A percentile compares a stretch with the other conserved stretches of the same genome.
Evolutionary conservation across 2,113 vertebrate genomes (phyloP).

Genomic region (Chaetops frenatus): DNA sequence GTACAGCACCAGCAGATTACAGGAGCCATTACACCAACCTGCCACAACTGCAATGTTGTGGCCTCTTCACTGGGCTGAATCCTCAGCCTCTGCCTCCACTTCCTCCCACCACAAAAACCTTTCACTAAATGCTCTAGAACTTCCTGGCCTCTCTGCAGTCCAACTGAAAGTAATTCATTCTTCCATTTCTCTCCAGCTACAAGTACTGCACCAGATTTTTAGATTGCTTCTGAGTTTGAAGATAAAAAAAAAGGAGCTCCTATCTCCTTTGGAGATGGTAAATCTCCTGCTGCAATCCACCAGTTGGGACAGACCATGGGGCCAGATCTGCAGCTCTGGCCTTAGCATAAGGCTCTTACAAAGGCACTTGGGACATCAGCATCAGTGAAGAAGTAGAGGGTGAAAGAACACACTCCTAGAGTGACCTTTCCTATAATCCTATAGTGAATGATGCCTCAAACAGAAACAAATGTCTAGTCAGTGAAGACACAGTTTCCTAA

Average conservation of each 20-base stretch:
- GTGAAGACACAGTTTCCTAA: neutral
- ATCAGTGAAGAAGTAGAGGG: neutral
- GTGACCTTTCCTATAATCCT: neutral
- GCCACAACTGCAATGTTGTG: conserved; percentile 7
- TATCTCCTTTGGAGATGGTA: neutral
- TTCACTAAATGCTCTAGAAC: neutral
- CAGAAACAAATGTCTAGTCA: neutral
- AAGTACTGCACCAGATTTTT: neutral
- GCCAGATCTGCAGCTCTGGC: neutral
- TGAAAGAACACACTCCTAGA: neutral
- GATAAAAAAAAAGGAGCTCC: neutral
- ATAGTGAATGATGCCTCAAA: neutral
- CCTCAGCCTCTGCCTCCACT: neutral
- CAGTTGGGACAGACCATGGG: neutral
- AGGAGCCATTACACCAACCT: neutral
- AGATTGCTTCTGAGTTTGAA: neutral
- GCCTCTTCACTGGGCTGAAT: conserved; percentile 30
- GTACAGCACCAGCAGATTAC: conserved; percentile 47
- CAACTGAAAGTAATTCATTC: neutral
- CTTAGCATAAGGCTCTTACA: neutral
- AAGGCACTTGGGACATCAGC: neutral
- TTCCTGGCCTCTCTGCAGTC: neutral
- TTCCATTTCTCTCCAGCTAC: neutral
- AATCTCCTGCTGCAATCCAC: neutral
- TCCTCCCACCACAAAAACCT: neutral